Base-by-base conservation (phyloP, 2,797 vertebrate species). In the Xerus rutilus region DNA sequence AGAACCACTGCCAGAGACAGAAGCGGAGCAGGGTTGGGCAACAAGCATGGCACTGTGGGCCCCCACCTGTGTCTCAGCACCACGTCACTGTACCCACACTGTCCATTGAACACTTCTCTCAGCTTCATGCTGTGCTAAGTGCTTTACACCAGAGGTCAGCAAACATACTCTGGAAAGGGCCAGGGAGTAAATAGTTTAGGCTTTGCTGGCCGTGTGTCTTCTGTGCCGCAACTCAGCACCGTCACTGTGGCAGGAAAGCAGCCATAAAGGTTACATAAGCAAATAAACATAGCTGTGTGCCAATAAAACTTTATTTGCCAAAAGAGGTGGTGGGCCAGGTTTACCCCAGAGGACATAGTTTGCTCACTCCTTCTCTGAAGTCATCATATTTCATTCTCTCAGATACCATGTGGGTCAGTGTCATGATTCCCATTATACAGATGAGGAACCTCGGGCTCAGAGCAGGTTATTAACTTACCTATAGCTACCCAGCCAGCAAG, bases 281-380 rank as follows among this genome's bases (percentile, higher is more conserved):
- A 35, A 86, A 43, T 64, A 45, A 32, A 62, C 0, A 1, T 86
- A 81, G 47, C 92, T 86, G 13, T 43, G 4, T 69, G 64, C 73
- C 96, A 88, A 1, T 70, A 79, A 86, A 88, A 69, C 39, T 45
- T 87, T 67, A 62, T 73, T 85, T 39, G 85, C n/a, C 59, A 81
- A 90, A 85, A 89, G 81, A 54, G 35, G 6, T 57, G 28, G 47
- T 67, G 32, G 64, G n/a, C 73, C 13, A 0, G 32, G n/a, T 18
- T 47, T 67, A 91, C 52, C 45, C 39, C 10, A 0, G 3, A 20
- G 45, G 11, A 39, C 11, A 20, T 45, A 5, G 28, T 59, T 64
- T 28, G 18, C 74, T 39, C n/a, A 52, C 21, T 21, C 11, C 47
- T 64, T 45, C 52, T 78, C 64, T 86, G 14, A 5, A 32, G 8